Evolutionary conservation across 2,113 vertebrate genomes (phyloP).

Genomic region (Cheilinus undulatus): DNA sequence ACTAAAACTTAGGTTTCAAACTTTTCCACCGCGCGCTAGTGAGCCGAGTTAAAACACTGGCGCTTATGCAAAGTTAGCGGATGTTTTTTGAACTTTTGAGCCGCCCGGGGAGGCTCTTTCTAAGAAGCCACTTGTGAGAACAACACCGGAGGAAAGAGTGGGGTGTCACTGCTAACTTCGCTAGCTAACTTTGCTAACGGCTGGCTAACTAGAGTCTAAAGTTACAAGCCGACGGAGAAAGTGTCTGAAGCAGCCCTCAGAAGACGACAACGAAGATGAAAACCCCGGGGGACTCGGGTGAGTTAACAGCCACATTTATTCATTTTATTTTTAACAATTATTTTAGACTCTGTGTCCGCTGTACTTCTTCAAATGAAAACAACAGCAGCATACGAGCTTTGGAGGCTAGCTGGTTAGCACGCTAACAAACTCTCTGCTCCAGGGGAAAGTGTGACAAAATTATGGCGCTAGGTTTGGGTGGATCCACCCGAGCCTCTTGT

Average conservation of each 20-base stretch:
- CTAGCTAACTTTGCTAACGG: constrained; percentile 59
- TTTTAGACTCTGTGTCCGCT: neutral
- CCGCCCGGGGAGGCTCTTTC: constrained; percentile 1
- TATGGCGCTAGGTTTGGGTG: constrained; percentile 73
- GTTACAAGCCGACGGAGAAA: constrained; percentile 62
- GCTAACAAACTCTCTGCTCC: constrained; percentile 61
- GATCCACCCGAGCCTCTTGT: constrained; percentile 34
- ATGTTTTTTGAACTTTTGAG: neutral
- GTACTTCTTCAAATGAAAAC: constrained; percentile 38
- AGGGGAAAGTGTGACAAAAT: constrained; percentile 72
- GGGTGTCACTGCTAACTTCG: constrained; percentile 60
- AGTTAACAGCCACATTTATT: constrained; percentile 30
- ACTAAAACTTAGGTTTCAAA: neutral
- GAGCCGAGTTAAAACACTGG: neutral
- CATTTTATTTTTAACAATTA: too few relatives aligned
- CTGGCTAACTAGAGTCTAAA: constrained; percentile 58
- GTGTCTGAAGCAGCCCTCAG: constrained; percentile 25
- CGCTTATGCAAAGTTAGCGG: neutral
- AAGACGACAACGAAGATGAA: constrained; percentile 76
- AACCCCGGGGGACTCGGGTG: constrained; percentile 82
- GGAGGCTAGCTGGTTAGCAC: constrained; percentile 66
- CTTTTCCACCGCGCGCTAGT: constrained; percentile 8
- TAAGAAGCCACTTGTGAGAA: constrained; percentile 54
- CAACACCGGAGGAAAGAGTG: constrained; percentile 69
- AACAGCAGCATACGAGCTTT: constrained; percentile 49